These are phyloP conservation scores for Drymonia ruficornis DNA, from an alignment of 2,888 invertebrate species.

Conservation along the genomic window DNA sequence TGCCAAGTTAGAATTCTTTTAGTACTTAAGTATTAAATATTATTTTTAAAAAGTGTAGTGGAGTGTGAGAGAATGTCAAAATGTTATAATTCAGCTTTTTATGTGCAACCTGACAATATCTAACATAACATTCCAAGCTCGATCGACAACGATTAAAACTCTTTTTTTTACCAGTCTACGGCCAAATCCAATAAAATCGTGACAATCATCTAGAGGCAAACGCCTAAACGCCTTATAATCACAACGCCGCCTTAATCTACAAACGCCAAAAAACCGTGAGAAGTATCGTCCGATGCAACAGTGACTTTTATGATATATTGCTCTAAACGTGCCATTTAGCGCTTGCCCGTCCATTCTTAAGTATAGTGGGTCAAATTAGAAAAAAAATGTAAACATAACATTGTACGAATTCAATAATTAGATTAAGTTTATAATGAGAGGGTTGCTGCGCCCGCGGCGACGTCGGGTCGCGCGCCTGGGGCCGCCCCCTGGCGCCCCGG, in stretches of 20 bases:
- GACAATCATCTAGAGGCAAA: constrained; percentile 78
- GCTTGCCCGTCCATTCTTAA: constrained; percentile 81
- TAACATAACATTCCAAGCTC: not conserved
- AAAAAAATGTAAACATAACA: constrained; percentile 84
- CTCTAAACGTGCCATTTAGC: constrained; percentile 84
- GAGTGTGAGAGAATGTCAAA: too few species aligned
- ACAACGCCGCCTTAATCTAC: constrained; percentile 60
- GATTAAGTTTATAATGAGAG: constrained; percentile 83
- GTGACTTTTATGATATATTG: constrained; percentile 82
- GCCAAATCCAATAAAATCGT: constrained; percentile 24
- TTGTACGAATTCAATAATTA: constrained; percentile 85
- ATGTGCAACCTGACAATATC: constrained; percentile 36
- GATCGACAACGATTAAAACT: not conserved
- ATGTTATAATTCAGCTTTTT: constrained; percentile 24
- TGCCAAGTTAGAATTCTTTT: too few species aligned
- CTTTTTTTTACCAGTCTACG: not conserved
- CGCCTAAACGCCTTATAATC: constrained; percentile 48
- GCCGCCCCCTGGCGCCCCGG: constrained; percentile 80
- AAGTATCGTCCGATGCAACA: constrained; percentile 66
- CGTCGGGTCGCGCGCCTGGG: constrained; percentile 67
- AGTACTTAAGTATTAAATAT: too few species aligned
- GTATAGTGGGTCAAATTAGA: constrained; percentile 82
- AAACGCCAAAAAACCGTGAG: constrained; percentile 71
- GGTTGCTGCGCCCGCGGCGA: constrained; percentile 71
- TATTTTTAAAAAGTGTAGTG: too few species aligned